Evolutionary conservation across 1,140 invertebrate species (phyloP), one percentile per base, ranked within the genome.

Genomic region (Drosophila varians): DNA sequence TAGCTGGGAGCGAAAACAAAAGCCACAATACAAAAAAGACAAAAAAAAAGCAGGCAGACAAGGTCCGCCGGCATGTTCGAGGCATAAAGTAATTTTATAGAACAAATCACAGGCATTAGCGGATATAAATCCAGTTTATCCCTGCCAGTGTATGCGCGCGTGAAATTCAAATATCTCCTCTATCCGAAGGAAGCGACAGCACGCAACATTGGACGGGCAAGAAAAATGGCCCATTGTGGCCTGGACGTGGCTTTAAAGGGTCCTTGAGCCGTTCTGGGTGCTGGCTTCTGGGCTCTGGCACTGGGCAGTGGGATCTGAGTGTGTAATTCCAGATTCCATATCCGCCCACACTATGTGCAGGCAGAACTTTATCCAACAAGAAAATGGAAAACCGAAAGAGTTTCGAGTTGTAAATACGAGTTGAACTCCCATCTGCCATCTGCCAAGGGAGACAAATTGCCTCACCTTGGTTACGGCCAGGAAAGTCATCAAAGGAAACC

Each of bases 11-110:
- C 45, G 48, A 74, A 55, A 49, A 61, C 69, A 64, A 73, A 47
- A 52, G 47, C 55, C 56, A 48, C 57, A 57, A 46, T 21, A 28
- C 1, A 28, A 28, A 61, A 38, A 45, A 36, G 9, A 14, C n/a
- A n/a, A n/a, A 21, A 21, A 21, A 21, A 21, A 21, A 21, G 4
- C 21, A 64, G 47, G 28, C 40, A 51, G 53, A 38, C 38, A 61
- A 48, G 53, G 58, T 70, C 62, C 54, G 64, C 64, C 55, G 69
- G 75, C 77, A 79, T 76, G 74, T 87, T 64, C 56, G 47, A 43
- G 83, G 82, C 83, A 87, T 87, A 87, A 87, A 87, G 82, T 87
- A 87, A 87, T 87, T 87, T 87, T 87, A 87, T 87, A 87, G 82
- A 87, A 87, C 82, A 87, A 87, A 87, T 87, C 82, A 88, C 82